These are phyloP conservation scores for Cranoglanis bouderius DNA, from an alignment of 2,113 vertebrate genomes.

Conservation along the genomic window DNA sequence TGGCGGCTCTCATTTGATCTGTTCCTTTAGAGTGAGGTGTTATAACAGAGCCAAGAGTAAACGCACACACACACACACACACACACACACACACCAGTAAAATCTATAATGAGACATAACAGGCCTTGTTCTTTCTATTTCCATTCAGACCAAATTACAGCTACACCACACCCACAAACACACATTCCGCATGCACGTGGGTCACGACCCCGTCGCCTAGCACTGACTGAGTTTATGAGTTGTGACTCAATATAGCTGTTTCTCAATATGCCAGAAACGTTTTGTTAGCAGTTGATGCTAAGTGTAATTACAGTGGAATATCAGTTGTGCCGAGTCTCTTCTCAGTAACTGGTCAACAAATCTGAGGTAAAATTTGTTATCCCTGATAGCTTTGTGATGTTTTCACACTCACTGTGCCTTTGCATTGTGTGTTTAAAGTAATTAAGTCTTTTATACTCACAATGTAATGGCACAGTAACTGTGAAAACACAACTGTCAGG, in stretches of 20 bases:
- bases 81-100: constrained; percentile 2
- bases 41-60: neutral
- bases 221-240: neutral
- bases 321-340: neutral
- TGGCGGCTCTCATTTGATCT: neutral
- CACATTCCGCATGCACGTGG: neutral
- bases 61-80: constrained; percentile 4
- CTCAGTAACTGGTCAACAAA: neutral
- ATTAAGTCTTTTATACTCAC: neutral
- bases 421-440: too few species aligned
- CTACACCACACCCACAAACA: constrained; percentile 47
- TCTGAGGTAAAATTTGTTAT: neutral
- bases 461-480: neutral
- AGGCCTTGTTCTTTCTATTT: constrained; percentile 48
- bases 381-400: neutral
- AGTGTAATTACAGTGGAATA: neutral
- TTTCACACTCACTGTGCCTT: neutral
- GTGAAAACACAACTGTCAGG: neutral
- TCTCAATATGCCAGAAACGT: neutral
- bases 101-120: constrained; percentile 57
- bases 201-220: neutral
- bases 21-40: neutral
- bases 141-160: constrained; percentile 38
- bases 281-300: neutral
- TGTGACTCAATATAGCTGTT: neutral